Evolutionary conservation across 2,888 invertebrate species (phyloP), one percentile per base, ranked within the genome.

Genomic region (Diarsia dahlii): DNA sequence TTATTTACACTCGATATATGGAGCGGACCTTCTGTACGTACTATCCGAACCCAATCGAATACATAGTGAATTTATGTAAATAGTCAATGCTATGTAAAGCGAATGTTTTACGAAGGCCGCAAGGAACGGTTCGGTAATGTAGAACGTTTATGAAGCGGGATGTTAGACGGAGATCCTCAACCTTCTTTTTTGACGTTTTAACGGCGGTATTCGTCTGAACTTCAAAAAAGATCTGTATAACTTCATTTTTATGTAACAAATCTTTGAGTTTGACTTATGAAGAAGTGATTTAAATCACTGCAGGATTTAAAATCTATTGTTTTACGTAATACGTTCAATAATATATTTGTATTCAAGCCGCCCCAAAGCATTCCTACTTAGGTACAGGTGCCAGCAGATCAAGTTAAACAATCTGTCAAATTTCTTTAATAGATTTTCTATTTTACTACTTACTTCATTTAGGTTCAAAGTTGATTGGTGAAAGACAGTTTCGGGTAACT

Each of bases 11-110:
- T n/a, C n/a, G n/a, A n/a, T n/a, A n/a, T n/a, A n/a, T 28, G 13
- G 20, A 71, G 20, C 20, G 0, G 20, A 54, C 45, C 68, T 71
- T 71, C 68, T 71, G 52, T 9, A 23, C 9, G 12, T 34, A 23
- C 10, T 10, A 1, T 20, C 1, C 34, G 18, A 28, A 18, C 46
- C 46, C 71, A 54, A 67, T 72, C 74, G 79, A 72, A 80, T 82
- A 83, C 79, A 81, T 79, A 80, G 77, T 62, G 77, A 86, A 78
- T 86, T 76, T 87, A 87, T 88, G 86, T 86, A 89, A 87, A 88
- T 86, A 74, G 73, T 56, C 65, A 62, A 80, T 76, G 68, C 28
- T 75, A 78, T 79, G 77, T 77, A 84, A 79, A 79, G 56, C 28
- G 67, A 80, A 78, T 73, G 69, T 77, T 78, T 84, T 69, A 46